Percentiles rank a stretch among this genome's conserved stretches.
Conservation (phyloP, 2,113 vertebrate species). For the Myrmecophaga tridactyla region DNA sequence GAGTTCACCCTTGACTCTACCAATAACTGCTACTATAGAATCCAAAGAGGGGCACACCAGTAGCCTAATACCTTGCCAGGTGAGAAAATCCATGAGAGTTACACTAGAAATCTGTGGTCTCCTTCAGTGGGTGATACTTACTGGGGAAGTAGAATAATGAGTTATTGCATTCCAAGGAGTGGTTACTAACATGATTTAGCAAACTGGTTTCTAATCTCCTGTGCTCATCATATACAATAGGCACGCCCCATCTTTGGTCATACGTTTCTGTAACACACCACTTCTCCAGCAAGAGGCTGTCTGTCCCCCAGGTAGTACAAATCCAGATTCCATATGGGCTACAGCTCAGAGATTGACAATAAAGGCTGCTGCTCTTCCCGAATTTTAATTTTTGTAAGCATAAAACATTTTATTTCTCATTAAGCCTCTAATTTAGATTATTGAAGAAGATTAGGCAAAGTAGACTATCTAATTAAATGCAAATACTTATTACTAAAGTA, state of each 20-base stretch:
- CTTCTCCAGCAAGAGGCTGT: slow-evolving; percentile 18
- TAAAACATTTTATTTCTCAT: background rate
- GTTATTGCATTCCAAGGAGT: slow-evolving; percentile 63
- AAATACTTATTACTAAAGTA: slow-evolving; percentile 32
- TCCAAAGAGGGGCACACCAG: background rate
- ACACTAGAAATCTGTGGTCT: background rate
- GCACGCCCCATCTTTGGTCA: slow-evolving; percentile 42
- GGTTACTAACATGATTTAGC: slow-evolving; percentile 61
- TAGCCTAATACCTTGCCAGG: background rate
- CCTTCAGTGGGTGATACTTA: background rate
- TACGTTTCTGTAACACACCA: slow-evolving; percentile 37
- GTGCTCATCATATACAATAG: slow-evolving; percentile 58
- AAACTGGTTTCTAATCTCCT: slow-evolving; percentile 73
- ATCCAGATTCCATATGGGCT: background rate
- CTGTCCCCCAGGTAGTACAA: background rate
- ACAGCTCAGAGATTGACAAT: background rate
- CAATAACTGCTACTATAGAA: background rate
- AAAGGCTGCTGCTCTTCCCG: background rate
- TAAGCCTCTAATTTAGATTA: slow-evolving; percentile 16
- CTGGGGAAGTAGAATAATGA: slow-evolving; percentile 44
- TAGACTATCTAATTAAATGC: background rate
- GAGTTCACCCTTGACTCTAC: background rate
- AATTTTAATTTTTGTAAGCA: slow-evolving; percentile 39
- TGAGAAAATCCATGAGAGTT: background rate
- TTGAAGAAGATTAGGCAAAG: slow-evolving; percentile 8